Conservation (phyloP, 2,888 invertebrate genomes). For the Xanthia togata region DNA sequence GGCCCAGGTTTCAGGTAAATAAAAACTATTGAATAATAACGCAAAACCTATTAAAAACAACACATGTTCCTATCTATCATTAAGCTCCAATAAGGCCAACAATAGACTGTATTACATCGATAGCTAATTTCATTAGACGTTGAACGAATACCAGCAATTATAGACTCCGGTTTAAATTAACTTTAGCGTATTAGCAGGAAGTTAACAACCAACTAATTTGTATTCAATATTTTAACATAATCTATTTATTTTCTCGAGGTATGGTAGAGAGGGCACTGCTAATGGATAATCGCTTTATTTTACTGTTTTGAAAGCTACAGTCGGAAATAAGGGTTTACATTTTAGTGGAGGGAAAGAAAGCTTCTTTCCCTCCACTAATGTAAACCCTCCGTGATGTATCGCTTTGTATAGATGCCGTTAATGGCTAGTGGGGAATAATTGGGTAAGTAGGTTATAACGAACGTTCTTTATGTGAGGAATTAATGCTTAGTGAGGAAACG, state of each 20-base stretch:
- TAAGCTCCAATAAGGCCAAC: conserved; percentile 1
- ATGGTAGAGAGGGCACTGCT: neutral
- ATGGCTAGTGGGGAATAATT: neutral
- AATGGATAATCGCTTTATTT: conserved; percentile 26
- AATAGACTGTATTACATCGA: conserved; percentile 31
- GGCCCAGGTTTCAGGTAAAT: neutral
- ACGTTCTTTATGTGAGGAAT: neutral
- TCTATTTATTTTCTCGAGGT: conserved; percentile 37
- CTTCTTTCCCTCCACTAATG: too few species aligned
- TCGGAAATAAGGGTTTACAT: conserved; percentile 7
- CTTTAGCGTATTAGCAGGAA: conserved; percentile 65
- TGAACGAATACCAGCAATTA: conserved; percentile 64
- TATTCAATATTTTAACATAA: conserved; percentile 46
- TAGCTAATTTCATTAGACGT: conserved; percentile 51
- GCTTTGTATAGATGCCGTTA: neutral
- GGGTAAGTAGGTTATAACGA: neutral
- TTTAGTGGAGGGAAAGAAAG: neutral
- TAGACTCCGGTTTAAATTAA: conserved; percentile 61
- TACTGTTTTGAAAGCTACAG: conserved; percentile 13
- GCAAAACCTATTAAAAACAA: neutral
- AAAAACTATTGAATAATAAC: neutral
- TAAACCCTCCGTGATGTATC: neutral
- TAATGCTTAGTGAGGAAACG: too few species aligned
- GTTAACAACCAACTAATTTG: conserved; percentile 53
- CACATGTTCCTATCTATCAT: neutral